Evolutionary conservation across 2,888 invertebrate species (phyloP), one percentile per base, ranked within the genome.

Genomic region (Pseudanteris insignis): DNA sequence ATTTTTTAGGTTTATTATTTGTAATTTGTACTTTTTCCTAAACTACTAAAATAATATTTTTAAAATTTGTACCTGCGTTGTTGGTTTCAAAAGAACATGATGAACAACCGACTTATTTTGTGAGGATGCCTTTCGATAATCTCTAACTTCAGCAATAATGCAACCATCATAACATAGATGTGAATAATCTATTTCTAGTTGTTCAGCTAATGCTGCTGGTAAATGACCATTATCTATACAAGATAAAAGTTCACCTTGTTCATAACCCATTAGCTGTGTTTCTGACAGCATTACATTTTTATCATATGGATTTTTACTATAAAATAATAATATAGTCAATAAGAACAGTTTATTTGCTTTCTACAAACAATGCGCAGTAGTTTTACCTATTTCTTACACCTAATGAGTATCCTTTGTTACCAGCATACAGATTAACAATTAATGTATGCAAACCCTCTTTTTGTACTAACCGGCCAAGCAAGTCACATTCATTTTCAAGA

Each of bases 181-280:
- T 41, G 91, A 90, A 76, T 92, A 88, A 75, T 90, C 89, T 5
- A 88, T 85, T 77, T 92, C 93, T 60, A 96, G 82, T 67, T 94
- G 82, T 79, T 95, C 93, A 62, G 92, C 84, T 53, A 96, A 84
- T 75, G 91, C 88, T 60, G 93, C 90, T 38, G 96, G 96, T 76
- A 96, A 83, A 82, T 94, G 90, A 80, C 94, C 94, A 81, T 90
- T 91, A 80, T 95, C 93, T 72, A 96, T 89, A 78, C 91, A 93
- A 75, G 90, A 89, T 67, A 96, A 83, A 63, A 95, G 81, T 75
- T 92, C 89, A 75, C 94, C 93, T 81, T 93, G 91, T 81, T 94
- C 93, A 78, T 95, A 95, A 71, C 93, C 91, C 89, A 90, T 90
- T 74, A 88, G 82, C 72, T 88, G 86, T 63, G 90, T 90, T 83